A percentile compares a stretch with the other conserved stretches of the same genome.
Evolutionary conservation across 1,140 invertebrate genomes (phyloP).

Genomic region (Drosophila bocqueti): DNA sequence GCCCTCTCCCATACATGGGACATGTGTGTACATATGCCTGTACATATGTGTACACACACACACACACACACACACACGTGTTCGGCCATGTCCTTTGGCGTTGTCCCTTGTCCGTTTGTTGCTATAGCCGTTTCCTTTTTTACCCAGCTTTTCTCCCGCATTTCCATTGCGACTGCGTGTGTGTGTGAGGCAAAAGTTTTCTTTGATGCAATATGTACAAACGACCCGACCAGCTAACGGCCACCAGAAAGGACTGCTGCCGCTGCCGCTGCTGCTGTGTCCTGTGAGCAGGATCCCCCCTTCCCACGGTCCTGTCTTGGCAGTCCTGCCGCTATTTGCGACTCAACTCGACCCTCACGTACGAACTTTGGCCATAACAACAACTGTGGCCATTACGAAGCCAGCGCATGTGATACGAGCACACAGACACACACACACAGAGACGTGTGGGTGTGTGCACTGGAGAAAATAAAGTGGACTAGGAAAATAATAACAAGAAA

Average conservation of each 20-base stretch:
- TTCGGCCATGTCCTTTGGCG: conserved; percentile 48
- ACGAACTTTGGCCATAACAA: conserved; percentile 83
- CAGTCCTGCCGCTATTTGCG: conserved; percentile 31
- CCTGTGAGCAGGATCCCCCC: conserved; percentile 27
- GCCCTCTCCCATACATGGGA: neutral
- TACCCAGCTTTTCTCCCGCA: conserved; percentile 40
- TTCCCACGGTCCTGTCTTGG: neutral
- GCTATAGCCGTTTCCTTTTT: conserved; percentile 52
- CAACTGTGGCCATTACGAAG: conserved; percentile 81
- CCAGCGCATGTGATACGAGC: conserved; percentile 63
- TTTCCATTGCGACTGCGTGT: conserved; percentile 76
- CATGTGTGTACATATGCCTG: conserved; percentile 5
- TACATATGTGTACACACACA: conserved; percentile 23
- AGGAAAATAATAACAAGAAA: neutral
- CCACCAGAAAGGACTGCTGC: conserved; percentile 53
- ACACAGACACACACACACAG: conserved; percentile 11
- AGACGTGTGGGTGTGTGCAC: neutral
- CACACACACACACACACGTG: conserved; percentile 15
- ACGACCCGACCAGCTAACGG: conserved; percentile 60
- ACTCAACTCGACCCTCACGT: conserved; percentile 77
- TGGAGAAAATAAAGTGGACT: neutral
- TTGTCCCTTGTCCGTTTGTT: conserved; percentile 51
- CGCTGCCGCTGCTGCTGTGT: conserved; percentile 14
- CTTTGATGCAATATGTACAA: conserved; percentile 83
- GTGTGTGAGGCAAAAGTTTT: conserved; percentile 64